phyloP scores from a whole-genome alignment of 2,797 vertebrate species.

The Peromyscus aztecus region DNA sequence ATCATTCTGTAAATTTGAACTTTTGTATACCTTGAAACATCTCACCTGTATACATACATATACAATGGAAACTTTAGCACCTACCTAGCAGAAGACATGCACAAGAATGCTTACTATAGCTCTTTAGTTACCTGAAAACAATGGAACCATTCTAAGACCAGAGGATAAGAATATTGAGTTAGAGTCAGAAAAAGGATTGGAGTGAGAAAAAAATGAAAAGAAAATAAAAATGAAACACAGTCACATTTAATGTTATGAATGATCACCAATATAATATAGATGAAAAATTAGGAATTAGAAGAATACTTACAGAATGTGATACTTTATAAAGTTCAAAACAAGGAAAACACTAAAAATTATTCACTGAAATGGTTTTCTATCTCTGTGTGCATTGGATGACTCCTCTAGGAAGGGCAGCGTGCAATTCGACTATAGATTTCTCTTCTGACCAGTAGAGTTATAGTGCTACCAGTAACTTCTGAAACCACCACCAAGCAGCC shows the following conservation, averaged over 20 bases:
- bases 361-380: rapidly evolving
- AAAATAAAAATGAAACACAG: not conserved
- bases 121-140: not conserved
- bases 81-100: not conserved
- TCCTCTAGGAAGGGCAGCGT: not conserved
- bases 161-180: not conserved
- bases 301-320: not conserved
- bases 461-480: not conserved
- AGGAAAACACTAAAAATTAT: not conserved
- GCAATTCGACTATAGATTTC: not conserved
- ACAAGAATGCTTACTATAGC: not conserved
- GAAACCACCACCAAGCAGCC: not conserved
- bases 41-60: not conserved
- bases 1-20: not conserved
- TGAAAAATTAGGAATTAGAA: not conserved
- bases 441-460: not conserved
- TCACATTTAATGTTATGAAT: not conserved
- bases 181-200: not conserved
- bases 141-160: not conserved
- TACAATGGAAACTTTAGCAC: not conserved
- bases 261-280: not conserved
- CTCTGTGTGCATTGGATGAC: rapidly evolving
- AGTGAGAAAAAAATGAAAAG: not conserved
- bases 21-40: not conserved
- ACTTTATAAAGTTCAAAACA: not conserved